Evolutionary conservation across 2,797 vertebrate species (phyloP).

Genomic region (Perodicticus potto): DNA sequence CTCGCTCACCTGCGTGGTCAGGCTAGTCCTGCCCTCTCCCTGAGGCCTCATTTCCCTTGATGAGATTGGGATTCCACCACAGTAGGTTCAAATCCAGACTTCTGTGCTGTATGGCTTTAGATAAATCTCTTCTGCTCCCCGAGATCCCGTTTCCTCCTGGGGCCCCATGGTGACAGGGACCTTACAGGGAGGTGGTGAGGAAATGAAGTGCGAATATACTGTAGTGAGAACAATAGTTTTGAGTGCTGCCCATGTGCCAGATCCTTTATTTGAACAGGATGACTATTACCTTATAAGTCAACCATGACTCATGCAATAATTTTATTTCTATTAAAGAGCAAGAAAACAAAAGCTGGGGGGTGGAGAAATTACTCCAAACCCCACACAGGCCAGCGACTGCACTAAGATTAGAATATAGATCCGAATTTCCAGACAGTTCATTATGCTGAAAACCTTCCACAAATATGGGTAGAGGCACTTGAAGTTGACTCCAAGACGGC

Average conservation of each 20-base stretch:
- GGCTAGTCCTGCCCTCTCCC: accelerated
- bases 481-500: neutral
- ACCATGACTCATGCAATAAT: neutral
- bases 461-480: neutral
- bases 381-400: neutral
- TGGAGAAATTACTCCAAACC: neutral
- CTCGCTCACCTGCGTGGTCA: neutral
- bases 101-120: neutral
- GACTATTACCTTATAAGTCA: neutral
- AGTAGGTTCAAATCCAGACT: neutral
- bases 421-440: neutral
- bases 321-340: conserved; percentile 21
- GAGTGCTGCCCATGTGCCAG: neutral
- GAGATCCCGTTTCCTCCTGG: neutral
- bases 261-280: neutral
- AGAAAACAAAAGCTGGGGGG: neutral
- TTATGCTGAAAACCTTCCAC: neutral
- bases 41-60: neutral
- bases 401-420: neutral
- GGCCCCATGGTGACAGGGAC: neutral
- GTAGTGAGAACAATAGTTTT: neutral
- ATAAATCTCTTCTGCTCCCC: neutral
- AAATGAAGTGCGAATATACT: conserved; percentile 13
- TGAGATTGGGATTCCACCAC: neutral
- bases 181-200: neutral